Evolutionary conservation across 2,888 invertebrate genomes (phyloP).

Genomic region (Choristoneura rosaceana): DNA sequence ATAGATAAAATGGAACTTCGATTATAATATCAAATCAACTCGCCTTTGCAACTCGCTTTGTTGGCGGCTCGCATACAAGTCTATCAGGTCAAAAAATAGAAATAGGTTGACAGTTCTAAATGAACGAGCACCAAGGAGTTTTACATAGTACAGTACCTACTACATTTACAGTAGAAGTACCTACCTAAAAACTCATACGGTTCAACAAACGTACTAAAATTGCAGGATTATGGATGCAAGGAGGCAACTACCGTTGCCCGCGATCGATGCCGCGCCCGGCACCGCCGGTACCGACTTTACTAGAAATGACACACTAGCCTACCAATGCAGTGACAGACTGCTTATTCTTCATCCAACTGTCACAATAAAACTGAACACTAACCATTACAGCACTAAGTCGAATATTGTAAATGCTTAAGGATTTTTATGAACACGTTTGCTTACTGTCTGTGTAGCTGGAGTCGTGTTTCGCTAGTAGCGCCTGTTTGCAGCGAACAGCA

Average conservation of each 20-base stretch:
- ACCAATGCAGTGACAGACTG: slow-evolving; percentile 38
- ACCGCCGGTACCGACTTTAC: slow-evolving; percentile 60
- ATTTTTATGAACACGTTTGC: not conserved
- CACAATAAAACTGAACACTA: not conserved
- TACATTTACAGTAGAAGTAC: too few species aligned
- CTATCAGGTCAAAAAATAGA: too few species aligned
- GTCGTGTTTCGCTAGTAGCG: slow-evolving; percentile 9
- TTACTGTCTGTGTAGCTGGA: not conserved
- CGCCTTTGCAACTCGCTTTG: too few species aligned
- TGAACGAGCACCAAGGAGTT: too few species aligned
- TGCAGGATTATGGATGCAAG: slow-evolving; percentile 54
- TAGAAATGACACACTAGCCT: slow-evolving; percentile 68
- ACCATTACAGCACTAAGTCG: not conserved
- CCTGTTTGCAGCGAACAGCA: slow-evolving; percentile 21
- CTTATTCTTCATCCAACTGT: not conserved
- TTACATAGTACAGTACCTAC: too few species aligned
- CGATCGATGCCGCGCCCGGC: slow-evolving; percentile 77
- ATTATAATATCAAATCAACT: too few species aligned
- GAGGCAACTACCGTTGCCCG: slow-evolving; percentile 41
- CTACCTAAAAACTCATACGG: not conserved
- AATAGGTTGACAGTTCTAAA: too few species aligned
- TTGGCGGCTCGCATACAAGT: too few species aligned
- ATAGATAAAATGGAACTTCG: too few species aligned
- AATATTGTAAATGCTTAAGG: not conserved
- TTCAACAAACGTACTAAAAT: slow-evolving; percentile 13